phyloP scores from a whole-genome alignment of 2,797 vertebrate species.

The Coregonus sp. region DNA sequence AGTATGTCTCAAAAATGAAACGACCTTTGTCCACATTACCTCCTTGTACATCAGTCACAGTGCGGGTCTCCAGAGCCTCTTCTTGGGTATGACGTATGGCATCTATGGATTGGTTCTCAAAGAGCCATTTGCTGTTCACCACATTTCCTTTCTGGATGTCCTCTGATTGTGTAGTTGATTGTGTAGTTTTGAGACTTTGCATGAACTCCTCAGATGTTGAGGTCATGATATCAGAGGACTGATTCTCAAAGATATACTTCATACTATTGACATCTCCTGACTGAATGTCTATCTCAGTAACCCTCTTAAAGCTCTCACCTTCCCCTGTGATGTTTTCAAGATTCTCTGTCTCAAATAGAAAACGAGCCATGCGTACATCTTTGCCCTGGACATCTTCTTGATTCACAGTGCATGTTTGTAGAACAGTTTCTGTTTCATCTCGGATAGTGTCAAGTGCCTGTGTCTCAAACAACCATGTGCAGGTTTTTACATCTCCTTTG shows the following conservation, averaged over 20 bases:
- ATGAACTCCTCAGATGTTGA: conserved; percentile 83
- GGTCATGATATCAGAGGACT: conserved; percentile 83
- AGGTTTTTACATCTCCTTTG: conserved; percentile 89
- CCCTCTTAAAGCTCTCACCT: conserved; percentile 76
- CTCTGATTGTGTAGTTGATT: conserved; percentile 63
- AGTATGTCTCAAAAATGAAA: conserved; percentile 89
- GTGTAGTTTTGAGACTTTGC: conserved; percentile 79
- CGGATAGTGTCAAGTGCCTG: conserved; percentile 84
- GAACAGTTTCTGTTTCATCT: conserved; percentile 75
- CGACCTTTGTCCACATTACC: conserved; percentile 87
- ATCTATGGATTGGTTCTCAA: conserved; percentile 89
- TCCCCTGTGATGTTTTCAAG: conserved; percentile 81
- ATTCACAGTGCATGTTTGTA: conserved; percentile 78
- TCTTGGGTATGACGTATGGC: conserved; percentile 75
- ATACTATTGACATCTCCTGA: conserved; percentile 88
- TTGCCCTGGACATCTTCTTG: conserved; percentile 86
- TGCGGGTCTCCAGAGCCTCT: conserved; percentile 65
- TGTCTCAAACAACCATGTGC: conserved; percentile 92
- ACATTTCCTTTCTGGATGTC: conserved; percentile 90
- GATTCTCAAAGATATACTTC: conserved; percentile 90
- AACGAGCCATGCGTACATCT: conserved; percentile 83
- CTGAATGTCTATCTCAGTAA: conserved; percentile 84
- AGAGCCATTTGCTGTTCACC: conserved; percentile 85
- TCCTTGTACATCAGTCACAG: conserved; percentile 83
- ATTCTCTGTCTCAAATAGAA: conserved; percentile 90